These are phyloP conservation scores for Hypocryptadius cinnamomeus DNA, from an alignment of 2,113 vertebrate genomes.

Conservation along the genomic window DNA sequence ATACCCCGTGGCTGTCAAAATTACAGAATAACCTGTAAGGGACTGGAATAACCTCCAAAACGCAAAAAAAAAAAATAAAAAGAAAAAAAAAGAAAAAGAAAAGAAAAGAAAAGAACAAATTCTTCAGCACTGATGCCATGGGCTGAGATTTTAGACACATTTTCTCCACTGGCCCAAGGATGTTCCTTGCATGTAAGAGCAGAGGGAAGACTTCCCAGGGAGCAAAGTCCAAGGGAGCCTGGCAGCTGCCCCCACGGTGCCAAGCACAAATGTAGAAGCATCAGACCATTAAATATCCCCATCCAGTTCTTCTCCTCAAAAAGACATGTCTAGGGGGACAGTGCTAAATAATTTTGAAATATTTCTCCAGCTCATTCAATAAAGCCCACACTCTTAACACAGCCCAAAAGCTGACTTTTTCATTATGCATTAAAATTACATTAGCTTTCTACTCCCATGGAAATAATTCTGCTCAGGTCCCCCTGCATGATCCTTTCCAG, in stretches of 20 bases:
- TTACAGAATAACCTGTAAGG: not conserved
- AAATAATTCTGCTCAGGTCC: not conserved
- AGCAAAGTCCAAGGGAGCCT: not conserved
- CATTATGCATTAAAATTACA: not conserved
- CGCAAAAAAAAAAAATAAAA: not conserved
- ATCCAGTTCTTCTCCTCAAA: not conserved
- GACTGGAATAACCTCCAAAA: not conserved
- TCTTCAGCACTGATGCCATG: not conserved
- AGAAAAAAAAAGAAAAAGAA: not conserved
- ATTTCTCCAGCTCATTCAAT: not conserved
- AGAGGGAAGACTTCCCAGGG: not conserved
- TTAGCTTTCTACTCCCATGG: not conserved
- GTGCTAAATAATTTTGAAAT: not conserved
- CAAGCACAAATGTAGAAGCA: not conserved
- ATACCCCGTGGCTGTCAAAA: not conserved
- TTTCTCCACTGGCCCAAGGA: not conserved
- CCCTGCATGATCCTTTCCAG: not conserved
- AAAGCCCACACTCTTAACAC: not conserved
- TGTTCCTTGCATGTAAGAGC: not conserved
- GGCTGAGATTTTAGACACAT: not conserved
- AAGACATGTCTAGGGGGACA: not conserved
- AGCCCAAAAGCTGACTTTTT: not conserved
- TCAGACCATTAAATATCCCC: not conserved
- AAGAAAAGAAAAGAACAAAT: not conserved
- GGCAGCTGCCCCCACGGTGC: accelerated